Evolutionary conservation across 2,888 invertebrate species (phyloP).

Genomic region (Brassicogethes aeneus): DNA sequence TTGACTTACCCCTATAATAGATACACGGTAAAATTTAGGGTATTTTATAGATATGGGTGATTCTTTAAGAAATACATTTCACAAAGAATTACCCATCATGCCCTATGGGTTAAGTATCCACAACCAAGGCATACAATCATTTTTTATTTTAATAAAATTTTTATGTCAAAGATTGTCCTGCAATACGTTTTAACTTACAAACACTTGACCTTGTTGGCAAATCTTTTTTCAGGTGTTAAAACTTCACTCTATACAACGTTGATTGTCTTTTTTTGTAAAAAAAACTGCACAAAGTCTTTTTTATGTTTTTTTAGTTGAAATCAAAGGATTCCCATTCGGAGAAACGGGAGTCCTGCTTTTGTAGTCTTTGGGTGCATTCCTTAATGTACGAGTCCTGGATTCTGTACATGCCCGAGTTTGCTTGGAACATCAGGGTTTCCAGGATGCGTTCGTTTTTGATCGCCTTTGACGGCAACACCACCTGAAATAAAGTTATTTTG

Average conservation of each 20-base stretch:
- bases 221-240: too few relatives aligned
- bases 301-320: conserved; percentile 39
- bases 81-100: too few relatives aligned
- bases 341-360: conserved; percentile 81
- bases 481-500: conserved; percentile 46
- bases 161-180: conserved; percentile 33
- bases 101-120: too few relatives aligned
- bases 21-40: too few relatives aligned
- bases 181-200: conserved; percentile 23
- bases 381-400: conserved; percentile 82
- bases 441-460: conserved; percentile 87
- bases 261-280: background rate
- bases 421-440: conserved; percentile 88
- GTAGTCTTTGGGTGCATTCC: conserved; percentile 77
- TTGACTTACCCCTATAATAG: too few relatives aligned
- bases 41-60: too few relatives aligned
- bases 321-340: conserved; percentile 77
- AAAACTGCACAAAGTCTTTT: background rate
- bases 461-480: conserved; percentile 85
- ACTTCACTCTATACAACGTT: too few relatives aligned
- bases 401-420: conserved; percentile 86
- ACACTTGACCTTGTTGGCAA: too few relatives aligned
- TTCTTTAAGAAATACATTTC: too few relatives aligned
- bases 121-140: conserved; percentile 29
- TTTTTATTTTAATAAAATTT: conserved; percentile 17